These are phyloP conservation scores for Ormyrus pomaceus DNA, from an alignment of 2,888 invertebrate genomes.

Conservation along the genomic window DNA sequence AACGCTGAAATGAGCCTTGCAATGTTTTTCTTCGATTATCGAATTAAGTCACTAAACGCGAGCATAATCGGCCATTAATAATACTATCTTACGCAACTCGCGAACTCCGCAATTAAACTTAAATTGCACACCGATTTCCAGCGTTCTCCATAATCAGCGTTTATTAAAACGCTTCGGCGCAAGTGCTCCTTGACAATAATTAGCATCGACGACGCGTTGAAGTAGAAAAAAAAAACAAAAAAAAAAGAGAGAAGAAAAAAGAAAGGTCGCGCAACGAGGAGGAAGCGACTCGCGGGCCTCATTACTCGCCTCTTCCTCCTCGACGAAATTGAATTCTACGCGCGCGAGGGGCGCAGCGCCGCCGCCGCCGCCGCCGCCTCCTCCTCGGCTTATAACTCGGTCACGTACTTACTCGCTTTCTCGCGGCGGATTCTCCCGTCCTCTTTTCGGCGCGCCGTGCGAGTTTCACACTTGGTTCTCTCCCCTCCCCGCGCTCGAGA, in stretches of 20 bases:
- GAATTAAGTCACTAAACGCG: no score
- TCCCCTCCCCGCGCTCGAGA: neutral
- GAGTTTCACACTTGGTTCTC: constrained; percentile 50
- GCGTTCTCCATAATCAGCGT: no score
- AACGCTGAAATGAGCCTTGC: no score
- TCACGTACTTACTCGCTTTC: constrained; percentile 42
- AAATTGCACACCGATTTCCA: no score
- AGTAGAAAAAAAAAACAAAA: neutral
- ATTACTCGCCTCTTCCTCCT: constrained; percentile 3
- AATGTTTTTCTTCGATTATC: no score
- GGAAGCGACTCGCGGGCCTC: constrained; percentile 5
- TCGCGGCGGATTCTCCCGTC: constrained; percentile 47
- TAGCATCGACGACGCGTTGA: no score
- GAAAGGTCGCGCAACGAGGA: neutral
- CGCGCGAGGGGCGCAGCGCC: neutral
- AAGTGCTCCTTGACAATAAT: no score
- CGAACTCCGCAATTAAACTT: no score
- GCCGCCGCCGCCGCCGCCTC: neutral
- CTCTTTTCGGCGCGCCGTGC: constrained; percentile 44
- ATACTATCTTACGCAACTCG: no score
- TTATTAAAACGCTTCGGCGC: neutral
- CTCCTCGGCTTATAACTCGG: constrained; percentile 41
- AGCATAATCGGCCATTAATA: no score
- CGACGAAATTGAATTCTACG: constrained; percentile 30
- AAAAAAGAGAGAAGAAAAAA: neutral